Evolutionary conservation across 2,888 invertebrate genomes (phyloP).

Genomic region (Ephialtes manifestator): DNA sequence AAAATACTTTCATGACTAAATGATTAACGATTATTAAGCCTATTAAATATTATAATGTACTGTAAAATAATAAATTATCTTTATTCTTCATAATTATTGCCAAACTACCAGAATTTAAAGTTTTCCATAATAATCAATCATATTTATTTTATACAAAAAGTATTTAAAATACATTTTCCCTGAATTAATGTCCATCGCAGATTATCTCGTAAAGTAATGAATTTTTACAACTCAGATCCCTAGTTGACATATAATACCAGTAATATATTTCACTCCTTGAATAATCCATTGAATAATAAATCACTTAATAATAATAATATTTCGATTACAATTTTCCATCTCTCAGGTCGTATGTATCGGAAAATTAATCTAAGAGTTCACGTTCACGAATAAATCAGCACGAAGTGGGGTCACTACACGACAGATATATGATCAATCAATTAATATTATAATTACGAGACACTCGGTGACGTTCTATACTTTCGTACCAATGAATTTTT

Average conservation of each 20-base stretch:
- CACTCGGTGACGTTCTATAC: constrained; percentile 18
- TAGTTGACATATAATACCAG: background rate
- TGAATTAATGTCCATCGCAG: no score
- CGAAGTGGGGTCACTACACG: constrained; percentile 9
- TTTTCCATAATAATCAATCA: no score
- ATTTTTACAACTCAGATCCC: background rate
- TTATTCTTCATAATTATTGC: no score
- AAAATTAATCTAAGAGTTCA: constrained; percentile 1
- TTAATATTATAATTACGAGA: constrained; percentile 41
- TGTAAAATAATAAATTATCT: no score
- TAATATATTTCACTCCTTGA: background rate
- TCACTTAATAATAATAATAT: background rate
- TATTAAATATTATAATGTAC: no score
- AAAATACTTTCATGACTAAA: no score
- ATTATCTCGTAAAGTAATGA: no score
- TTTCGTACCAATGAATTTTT: constrained; percentile 37
- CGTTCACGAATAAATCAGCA: background rate
- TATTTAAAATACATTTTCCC: no score
- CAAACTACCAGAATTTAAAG: no score
- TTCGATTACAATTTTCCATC: background rate
- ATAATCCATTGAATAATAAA: constrained; percentile 3
- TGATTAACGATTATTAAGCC: no score
- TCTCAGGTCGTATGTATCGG: background rate
- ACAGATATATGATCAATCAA: constrained; percentile 18
- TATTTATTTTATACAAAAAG: no score